Conservation (phyloP, 1,140 invertebrate genomes). For the Helicorthomorpha holstii region DNA sequence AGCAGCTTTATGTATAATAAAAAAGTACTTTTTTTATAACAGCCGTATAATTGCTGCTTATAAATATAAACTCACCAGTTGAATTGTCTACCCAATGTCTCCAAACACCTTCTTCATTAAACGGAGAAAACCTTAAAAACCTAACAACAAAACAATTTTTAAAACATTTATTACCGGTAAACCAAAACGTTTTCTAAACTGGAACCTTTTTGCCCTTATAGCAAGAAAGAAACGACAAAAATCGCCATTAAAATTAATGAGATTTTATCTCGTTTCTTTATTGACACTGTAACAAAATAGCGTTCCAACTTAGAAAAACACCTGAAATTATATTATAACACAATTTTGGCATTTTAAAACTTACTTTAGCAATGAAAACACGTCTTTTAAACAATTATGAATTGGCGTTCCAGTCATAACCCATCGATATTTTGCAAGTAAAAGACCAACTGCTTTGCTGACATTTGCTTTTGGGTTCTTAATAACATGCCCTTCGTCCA, state of each 20-base stretch:
- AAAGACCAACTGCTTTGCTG: constrained; percentile 45
- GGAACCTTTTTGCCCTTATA: background rate
- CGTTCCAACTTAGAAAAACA: too few relatives aligned
- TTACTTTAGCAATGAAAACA: constrained; percentile 60
- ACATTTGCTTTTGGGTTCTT: constrained; percentile 67
- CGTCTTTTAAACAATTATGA: constrained; percentile 79
- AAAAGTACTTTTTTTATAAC: constrained; percentile 1
- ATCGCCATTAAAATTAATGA: too few relatives aligned
- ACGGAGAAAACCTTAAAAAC: constrained; percentile 66
- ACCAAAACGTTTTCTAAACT: background rate
- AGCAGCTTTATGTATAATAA: constrained; percentile 26
- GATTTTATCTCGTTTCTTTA: too few relatives aligned
- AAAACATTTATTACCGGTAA: background rate
- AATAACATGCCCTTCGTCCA: constrained; percentile 86
- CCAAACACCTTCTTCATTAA: constrained; percentile 53
- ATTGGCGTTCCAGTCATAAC: constrained; percentile 85
- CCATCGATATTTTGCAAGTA: constrained; percentile 52
- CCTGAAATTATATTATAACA: too few relatives aligned
- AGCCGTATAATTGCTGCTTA: constrained; percentile 1
- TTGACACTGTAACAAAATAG: too few relatives aligned
- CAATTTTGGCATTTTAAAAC: constrained; percentile 8
- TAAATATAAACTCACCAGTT: constrained; percentile 20
- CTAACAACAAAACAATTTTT: too few relatives aligned
- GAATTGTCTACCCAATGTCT: constrained; percentile 54
- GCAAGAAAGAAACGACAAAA: too few relatives aligned